Evolutionary conservation across 92 coral and sea anemone species (phyloP).

Genomic region (Siderastrea siderea): DNA sequence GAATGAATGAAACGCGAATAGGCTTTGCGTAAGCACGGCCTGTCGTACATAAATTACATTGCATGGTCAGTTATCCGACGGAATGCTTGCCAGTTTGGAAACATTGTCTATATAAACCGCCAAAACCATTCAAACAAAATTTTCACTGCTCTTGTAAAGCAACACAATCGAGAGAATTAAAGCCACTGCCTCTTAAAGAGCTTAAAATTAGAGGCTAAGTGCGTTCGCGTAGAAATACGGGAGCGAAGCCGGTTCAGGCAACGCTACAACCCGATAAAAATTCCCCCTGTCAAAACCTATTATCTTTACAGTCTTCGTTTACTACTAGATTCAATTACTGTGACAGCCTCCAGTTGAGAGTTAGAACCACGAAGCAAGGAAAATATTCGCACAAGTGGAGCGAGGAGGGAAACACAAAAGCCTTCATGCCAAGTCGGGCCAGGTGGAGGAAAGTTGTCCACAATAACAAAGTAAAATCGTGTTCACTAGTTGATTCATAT

Average conservation of each 20-base stretch:
- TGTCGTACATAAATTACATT: conserved; percentile 44
- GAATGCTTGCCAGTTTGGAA: conserved; percentile 59
- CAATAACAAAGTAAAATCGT: conserved; percentile 79
- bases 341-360: conserved; percentile 63
- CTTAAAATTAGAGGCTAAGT: background rate
- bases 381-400: conserved; percentile 50
- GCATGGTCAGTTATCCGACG: conserved; percentile 68
- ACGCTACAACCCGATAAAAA: conserved; percentile 45
- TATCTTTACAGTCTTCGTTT: conserved; percentile 64
- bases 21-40: conserved; percentile 49
- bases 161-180: conserved; percentile 18
- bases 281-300: conserved; percentile 70
- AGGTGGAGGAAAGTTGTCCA: conserved; percentile 81
- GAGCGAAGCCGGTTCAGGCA: conserved; percentile 56
- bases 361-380: conserved; percentile 46
- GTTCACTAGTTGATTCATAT: conserved; percentile 94
- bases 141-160: background rate
- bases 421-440: conserved; percentile 83
- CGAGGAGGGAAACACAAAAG: conserved; percentile 72
- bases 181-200: conserved; percentile 1
- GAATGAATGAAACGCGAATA: conserved; percentile 69
- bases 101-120: conserved; percentile 21
- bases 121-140: conserved; percentile 22
- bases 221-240: conserved; percentile 37
- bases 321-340: conserved; percentile 73